Base-by-base conservation (phyloP, 2,797 vertebrate genomes). In the Lagocephalus sceleratus region DNA sequence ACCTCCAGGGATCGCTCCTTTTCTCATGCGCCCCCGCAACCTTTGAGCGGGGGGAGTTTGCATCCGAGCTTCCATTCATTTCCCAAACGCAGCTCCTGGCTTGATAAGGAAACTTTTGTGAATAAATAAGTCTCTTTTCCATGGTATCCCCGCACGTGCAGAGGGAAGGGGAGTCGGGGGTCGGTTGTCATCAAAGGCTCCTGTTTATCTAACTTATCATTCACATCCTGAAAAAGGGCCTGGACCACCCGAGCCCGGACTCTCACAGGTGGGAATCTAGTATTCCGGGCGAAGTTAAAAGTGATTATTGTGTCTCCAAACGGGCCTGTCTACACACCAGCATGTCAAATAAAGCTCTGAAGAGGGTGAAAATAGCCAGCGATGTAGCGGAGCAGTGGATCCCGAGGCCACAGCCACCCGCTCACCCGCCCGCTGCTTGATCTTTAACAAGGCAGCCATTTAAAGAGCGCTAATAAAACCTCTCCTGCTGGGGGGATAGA, bases 391-490 rank as follows among this genome's bases (percentile, higher is more conserved):
- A 64, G 75, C 60, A 42, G 53, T 3, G 41, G 69, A 70, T 76
- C 80, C 61, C 48, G 65, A 74, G 72, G 82, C 80, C 78, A 26
- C 76, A 66, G 75, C 68, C 54, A 68, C 75, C 73, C 63, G 71
- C 69, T 73, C 46, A 76, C 74, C 56, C 39, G 67, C 77, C 74
- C 75, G 82, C 75, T 39, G 78, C 82, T 88, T 89, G 83, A 89
- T 85, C 85, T 89, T 90, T 89, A 85, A 89, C 83, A 87, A 85
- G 82, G 77, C 49, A 69, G 78, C 87, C 81, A 88, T 89, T 92
- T 89, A 86, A 90, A 86, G 79, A 63, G 57, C n/a, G 23, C 85
- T 87, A 86, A 84, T 91, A 90, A 90, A 91, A 85, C 61, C 68
- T 75, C 75, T 79, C 86, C 82, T 81, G 82, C 82, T 87, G 84